Conservation (phyloP, 2,888 invertebrate species). For the Phalangium opilio region DNA sequence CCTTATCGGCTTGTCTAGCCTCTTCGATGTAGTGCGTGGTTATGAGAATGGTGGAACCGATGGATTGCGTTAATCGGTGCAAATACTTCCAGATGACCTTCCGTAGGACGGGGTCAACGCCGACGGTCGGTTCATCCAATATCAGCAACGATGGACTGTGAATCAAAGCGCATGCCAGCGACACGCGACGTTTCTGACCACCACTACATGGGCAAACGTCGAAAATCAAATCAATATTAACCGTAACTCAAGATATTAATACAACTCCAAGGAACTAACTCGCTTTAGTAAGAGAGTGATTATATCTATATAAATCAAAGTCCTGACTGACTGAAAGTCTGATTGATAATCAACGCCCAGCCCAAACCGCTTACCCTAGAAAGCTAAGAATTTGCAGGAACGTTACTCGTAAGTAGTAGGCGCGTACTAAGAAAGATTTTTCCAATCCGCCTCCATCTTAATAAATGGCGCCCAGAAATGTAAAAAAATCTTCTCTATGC, state of each 20-base stretch:
- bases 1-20: conserved; percentile 38
- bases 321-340: too few species aligned
- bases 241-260: neutral
- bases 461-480: too few species aligned
- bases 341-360: too few species aligned
- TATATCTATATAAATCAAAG: too few species aligned
- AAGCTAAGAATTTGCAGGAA: too few species aligned
- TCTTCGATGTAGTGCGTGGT: conserved; percentile 92
- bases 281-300: too few species aligned
- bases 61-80: conserved; percentile 26
- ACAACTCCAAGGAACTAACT: too few species aligned
- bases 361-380: too few species aligned
- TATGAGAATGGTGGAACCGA: conserved; percentile 31
- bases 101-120: conserved; percentile 33
- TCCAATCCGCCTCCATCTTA: too few species aligned
- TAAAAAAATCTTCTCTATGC: too few species aligned
- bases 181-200: conserved; percentile 31
- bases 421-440: too few species aligned
- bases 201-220: conserved; percentile 24
- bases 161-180: conserved; percentile 31
- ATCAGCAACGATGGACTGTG: conserved; percentile 28
- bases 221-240: neutral
- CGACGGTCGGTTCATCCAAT: conserved; percentile 35
- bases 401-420: too few species aligned
- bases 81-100: conserved; percentile 33